phyloP scores from a whole-genome alignment of 2,888 invertebrate species.

The Pheosia gnoma region DNA sequence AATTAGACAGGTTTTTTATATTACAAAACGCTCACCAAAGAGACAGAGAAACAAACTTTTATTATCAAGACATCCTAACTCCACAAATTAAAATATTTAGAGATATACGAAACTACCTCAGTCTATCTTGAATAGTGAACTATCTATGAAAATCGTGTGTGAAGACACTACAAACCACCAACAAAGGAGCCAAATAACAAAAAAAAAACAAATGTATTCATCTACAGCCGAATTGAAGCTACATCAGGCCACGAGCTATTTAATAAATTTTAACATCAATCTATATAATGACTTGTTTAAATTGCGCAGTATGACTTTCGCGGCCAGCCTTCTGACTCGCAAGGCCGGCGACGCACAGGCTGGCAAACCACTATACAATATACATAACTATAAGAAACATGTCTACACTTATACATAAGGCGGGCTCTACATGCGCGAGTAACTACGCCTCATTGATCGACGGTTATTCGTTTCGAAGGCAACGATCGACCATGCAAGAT shows the following conservation, averaged over 20 bases:
- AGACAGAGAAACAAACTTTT: no score
- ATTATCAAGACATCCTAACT: no score
- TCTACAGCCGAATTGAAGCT: slow-evolving; percentile 20
- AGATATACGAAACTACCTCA: no score
- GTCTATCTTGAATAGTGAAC: no score
- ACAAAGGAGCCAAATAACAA: no score
- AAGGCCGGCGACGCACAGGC: slow-evolving; percentile 76
- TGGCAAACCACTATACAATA: slow-evolving; percentile 46
- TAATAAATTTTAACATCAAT: slow-evolving; percentile 53
- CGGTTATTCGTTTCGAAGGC: neutral
- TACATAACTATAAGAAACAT: slow-evolving; percentile 17
- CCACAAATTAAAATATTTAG: no score
- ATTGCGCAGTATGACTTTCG: slow-evolving; percentile 56
- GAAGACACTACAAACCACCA: no score
- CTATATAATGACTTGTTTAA: slow-evolving; percentile 50
- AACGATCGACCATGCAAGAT: neutral
- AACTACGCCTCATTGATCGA: neutral
- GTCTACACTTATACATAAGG: neutral
- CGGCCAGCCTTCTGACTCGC: slow-evolving; percentile 62
- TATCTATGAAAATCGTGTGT: no score
- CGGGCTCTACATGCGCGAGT: slow-evolving; percentile 1
- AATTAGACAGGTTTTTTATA: neutral
- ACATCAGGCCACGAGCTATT: slow-evolving; percentile 42
- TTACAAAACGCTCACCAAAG: neutral
- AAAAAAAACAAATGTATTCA: neutral